Percentiles rank a stretch among this genome's conserved stretches.
phyloP scores from a whole-genome alignment of 2,888 invertebrate genomes.

The Theretra japonica region DNA sequence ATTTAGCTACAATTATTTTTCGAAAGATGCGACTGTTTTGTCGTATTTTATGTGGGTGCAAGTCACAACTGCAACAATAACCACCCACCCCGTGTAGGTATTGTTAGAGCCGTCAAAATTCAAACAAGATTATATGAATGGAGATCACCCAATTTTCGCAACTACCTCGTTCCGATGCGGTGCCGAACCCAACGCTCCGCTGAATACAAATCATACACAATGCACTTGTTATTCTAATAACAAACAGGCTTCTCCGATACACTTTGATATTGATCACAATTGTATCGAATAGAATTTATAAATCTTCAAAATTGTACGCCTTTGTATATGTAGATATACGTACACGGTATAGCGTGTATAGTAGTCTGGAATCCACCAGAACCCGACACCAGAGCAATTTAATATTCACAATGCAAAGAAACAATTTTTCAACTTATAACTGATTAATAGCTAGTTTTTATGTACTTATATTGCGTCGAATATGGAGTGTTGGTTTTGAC shows the following conservation, averaged over 20 bases:
- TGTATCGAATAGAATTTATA: background rate
- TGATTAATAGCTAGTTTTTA: slow-evolving; percentile 23
- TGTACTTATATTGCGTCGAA: slow-evolving; percentile 16
- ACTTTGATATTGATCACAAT: slow-evolving; percentile 5
- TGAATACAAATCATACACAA: slow-evolving; percentile 17
- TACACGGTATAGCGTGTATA: too few species aligned
- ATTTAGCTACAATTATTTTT: too few species aligned
- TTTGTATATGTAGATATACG: background rate
- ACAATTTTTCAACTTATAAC: slow-evolving; percentile 25
- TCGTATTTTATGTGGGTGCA: too few species aligned
- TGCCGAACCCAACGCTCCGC: background rate
- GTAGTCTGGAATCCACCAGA: slow-evolving; percentile 1
- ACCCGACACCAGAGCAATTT: slow-evolving; percentile 5
- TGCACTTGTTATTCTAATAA: slow-evolving; percentile 14
- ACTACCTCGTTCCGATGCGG: background rate
- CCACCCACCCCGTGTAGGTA: background rate
- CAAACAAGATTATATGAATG: slow-evolving; percentile 7
- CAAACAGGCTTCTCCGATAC: background rate
- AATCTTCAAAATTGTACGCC: background rate
- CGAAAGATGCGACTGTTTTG: too few species aligned
- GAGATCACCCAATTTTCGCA: slow-evolving; percentile 21
- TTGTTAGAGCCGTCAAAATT: slow-evolving; percentile 7
- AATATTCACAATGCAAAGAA: slow-evolving; percentile 21
- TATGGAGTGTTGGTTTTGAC: slow-evolving; percentile 19
- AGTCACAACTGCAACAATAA: too few species aligned